Evolutionary conservation across 1,140 invertebrate genomes (phyloP).

Genomic region (Teleopsis dalmanni): DNA sequence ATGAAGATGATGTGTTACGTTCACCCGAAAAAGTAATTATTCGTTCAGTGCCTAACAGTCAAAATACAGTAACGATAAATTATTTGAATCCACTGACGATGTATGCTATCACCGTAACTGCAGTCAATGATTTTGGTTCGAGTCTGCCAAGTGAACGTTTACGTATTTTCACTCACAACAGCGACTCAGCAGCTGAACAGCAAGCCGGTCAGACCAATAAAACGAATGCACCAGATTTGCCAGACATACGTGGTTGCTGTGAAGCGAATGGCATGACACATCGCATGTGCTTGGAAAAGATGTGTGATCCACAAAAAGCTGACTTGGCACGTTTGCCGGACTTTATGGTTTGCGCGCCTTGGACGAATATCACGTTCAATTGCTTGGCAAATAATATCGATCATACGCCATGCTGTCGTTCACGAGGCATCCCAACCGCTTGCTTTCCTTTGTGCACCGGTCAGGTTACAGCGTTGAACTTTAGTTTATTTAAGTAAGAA

Average conservation of each 20-base stretch:
- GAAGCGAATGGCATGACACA: slow-evolving; percentile 62
- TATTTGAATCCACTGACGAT: slow-evolving; percentile 64
- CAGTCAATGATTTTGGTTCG: slow-evolving; percentile 63
- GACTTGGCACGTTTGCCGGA: slow-evolving; percentile 57
- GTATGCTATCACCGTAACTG: slow-evolving; percentile 69
- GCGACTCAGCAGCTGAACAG: slow-evolving; percentile 22
- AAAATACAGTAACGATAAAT: slow-evolving; percentile 52
- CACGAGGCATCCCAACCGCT: slow-evolving; percentile 61
- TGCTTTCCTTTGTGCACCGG: slow-evolving; percentile 71
- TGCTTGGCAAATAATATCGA: slow-evolving; percentile 73
- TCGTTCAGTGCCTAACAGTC: slow-evolving; percentile 46
- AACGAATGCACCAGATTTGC: slow-evolving; percentile 45
- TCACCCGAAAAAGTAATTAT: slow-evolving; percentile 31
- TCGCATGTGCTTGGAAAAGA: slow-evolving; percentile 63
- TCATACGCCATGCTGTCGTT: slow-evolving; percentile 70
- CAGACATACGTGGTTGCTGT: slow-evolving; percentile 67
- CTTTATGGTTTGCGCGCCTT: slow-evolving; percentile 78
- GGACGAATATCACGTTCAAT: slow-evolving; percentile 68
- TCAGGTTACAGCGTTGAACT: slow-evolving; percentile 68
- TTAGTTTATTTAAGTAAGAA: slow-evolving; percentile 69
- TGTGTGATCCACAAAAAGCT: slow-evolving; percentile 66
- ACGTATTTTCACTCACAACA: slow-evolving; percentile 40
- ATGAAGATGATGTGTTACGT: not conserved
- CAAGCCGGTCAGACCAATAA: slow-evolving; percentile 24
- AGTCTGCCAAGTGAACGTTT: slow-evolving; percentile 65